phyloP scores from a whole-genome alignment of 2,888 invertebrate species.

The Panzeria rudis region DNA sequence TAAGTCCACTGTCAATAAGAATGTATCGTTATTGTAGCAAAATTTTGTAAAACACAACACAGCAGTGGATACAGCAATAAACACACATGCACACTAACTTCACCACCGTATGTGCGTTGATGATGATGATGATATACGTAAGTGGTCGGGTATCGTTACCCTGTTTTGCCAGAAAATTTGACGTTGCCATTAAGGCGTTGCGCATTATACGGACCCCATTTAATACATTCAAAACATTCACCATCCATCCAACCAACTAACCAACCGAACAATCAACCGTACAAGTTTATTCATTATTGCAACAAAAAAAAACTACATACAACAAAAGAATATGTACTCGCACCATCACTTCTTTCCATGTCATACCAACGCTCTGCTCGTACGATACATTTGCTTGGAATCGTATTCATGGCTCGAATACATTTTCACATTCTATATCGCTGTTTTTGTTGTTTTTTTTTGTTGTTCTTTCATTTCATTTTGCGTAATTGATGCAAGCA shows the following conservation, averaged over 20 bases:
- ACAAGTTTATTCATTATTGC: conserved; percentile 42
- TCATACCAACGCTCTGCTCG: conserved; percentile 20
- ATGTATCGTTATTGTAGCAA: conserved; percentile 66
- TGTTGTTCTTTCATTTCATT: conserved; percentile 41
- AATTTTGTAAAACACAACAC: conserved; percentile 42
- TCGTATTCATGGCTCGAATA: conserved; percentile 24
- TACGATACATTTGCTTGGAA: conserved; percentile 19
- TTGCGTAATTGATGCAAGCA: conserved; percentile 70
- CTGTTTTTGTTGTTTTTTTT: conserved; percentile 11
- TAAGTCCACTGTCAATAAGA: conserved; percentile 61
- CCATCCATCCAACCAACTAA: conserved; percentile 69
- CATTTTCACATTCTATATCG: conserved; percentile 3
- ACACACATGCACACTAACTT: conserved; percentile 20
- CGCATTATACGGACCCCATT: conserved; percentile 68
- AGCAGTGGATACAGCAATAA: conserved; percentile 28
- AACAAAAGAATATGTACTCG: conserved; percentile 7
- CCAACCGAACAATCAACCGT: conserved; percentile 69
- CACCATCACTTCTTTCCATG: conserved; percentile 15
- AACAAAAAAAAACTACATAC: conserved; percentile 27
- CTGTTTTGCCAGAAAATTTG: conserved; percentile 71
- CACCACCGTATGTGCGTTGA: not conserved
- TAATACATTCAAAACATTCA: conserved; percentile 71
- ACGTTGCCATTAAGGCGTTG: conserved; percentile 72
- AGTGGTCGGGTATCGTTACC: conserved; percentile 72
- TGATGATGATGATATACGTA: conserved; percentile 34